These are phyloP conservation scores for Elaphurus davidianus DNA, from an alignment of 2,113 vertebrate genomes.

Conservation along the genomic window DNA sequence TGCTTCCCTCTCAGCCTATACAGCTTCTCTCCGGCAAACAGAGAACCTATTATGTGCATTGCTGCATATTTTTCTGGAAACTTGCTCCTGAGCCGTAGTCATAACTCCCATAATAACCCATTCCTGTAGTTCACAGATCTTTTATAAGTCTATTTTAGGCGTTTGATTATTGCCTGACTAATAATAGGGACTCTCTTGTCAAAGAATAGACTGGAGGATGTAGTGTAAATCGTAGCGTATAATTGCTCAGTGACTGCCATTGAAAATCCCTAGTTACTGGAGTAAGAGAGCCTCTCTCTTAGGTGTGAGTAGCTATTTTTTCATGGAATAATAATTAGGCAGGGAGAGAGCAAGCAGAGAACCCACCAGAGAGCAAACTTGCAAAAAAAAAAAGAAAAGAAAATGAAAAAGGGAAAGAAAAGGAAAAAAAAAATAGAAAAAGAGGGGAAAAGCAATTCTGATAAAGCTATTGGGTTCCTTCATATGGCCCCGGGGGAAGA, in stretches of 20 bases:
- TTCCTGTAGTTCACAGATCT: constrained; percentile 57
- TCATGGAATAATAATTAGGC: constrained; percentile 65
- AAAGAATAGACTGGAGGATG: constrained; percentile 73
- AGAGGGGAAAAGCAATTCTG: accelerated
- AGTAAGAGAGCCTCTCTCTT: constrained; percentile 24
- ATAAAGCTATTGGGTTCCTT: not conserved
- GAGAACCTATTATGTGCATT: not conserved
- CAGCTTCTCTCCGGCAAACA: not conserved
- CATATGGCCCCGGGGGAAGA: accelerated
- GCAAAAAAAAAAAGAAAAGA: not conserved
- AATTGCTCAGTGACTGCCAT: constrained; percentile 72
- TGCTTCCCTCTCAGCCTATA: not conserved
- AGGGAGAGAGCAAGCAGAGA: constrained; percentile 56
- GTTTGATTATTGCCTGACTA: constrained; percentile 82
- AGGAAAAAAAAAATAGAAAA: not conserved
- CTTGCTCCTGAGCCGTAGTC: constrained; percentile 46
- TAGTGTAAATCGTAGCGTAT: constrained; percentile 63
- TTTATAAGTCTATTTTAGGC: constrained; percentile 81
- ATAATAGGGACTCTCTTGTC: constrained; percentile 79
- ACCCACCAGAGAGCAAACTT: constrained; percentile 18
- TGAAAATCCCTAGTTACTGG: constrained; percentile 66
- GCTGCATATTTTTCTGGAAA: constrained; percentile 67
- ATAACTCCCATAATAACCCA: constrained; percentile 40
- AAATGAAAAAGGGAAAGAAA: accelerated
- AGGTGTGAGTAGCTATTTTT: constrained; percentile 64